These are phyloP conservation scores for Bubo scandiacus DNA, from an alignment of 2,113 vertebrate species.

Conservation along the genomic window DNA sequence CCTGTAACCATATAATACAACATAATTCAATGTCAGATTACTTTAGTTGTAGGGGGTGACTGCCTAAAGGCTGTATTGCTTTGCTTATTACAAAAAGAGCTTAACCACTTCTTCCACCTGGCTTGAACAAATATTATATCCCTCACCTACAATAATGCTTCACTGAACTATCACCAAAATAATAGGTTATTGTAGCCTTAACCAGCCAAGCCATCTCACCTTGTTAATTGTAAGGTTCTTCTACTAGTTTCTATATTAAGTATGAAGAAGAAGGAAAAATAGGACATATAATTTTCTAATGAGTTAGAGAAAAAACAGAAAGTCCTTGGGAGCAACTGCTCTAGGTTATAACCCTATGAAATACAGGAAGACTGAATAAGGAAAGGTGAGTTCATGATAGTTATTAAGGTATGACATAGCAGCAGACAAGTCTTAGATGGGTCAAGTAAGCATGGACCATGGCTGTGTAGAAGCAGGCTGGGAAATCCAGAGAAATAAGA, in stretches of 20 bases:
- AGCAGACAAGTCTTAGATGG: background rate
- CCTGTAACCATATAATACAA: background rate
- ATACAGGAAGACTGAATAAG: background rate
- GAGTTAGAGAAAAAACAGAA: background rate
- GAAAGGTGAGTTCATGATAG: background rate
- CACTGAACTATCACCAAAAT: background rate
- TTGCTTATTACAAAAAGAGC: background rate
- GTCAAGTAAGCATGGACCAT: background rate
- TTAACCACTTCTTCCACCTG: background rate
- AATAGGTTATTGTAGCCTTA: background rate
- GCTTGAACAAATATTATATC: background rate
- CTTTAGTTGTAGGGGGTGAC: background rate
- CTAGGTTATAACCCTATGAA: background rate
- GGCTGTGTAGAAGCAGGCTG: background rate
- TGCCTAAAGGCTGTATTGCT: background rate
- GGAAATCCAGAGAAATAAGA: background rate
- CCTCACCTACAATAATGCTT: background rate
- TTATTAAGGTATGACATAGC: background rate
- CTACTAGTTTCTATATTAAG: constrained; percentile 20
- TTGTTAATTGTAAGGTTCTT: background rate
- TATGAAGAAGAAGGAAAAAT: constrained; percentile 9
- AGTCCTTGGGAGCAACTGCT: constrained; percentile 9
- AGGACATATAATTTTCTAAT: constrained; percentile 10
- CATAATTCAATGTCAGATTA: background rate
- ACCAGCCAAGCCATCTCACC: background rate